Conservation (phyloP, 2,113 vertebrate species). For the Semnornis frantzii region DNA sequence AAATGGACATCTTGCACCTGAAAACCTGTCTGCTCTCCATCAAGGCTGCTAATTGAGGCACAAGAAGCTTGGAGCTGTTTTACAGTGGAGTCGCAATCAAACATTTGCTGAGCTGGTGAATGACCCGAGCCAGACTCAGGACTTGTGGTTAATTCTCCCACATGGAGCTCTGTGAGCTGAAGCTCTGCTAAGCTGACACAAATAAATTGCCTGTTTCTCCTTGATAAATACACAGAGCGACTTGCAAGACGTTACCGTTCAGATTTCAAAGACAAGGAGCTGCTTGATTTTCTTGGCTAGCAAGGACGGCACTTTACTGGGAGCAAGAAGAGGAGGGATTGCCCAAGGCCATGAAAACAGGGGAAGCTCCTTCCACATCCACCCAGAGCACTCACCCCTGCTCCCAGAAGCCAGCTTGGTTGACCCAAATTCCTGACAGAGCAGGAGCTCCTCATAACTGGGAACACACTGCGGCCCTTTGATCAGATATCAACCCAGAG, state of each 20-base stretch:
- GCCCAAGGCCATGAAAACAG: not conserved
- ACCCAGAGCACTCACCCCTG: not conserved
- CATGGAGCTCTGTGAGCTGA: not conserved
- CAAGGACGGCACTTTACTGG: not conserved
- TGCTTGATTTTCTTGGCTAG: not conserved
- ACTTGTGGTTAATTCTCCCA: not conserved
- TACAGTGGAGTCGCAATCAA: not conserved
- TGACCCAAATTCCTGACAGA: not conserved
- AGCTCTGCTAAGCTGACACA: not conserved
- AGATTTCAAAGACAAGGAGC: not conserved
- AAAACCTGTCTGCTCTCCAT: not conserved
- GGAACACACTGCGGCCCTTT: not conserved
- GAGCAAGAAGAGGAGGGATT: not conserved
- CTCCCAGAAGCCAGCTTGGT: not conserved
- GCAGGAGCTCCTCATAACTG: not conserved
- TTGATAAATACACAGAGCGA: not conserved
- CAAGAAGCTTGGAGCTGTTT: not conserved
- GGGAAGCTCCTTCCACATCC: not conserved
- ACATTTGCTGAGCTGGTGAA: not conserved
- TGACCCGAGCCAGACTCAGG: not conserved
- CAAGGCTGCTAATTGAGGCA: not conserved
- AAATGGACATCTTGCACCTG: conserved; percentile 2
- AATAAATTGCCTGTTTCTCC: not conserved
- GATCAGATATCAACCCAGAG: not conserved
- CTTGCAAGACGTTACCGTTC: not conserved